Evolutionary conservation across 1,140 invertebrate genomes (phyloP).

Genomic region (Lamellibrachia luymesi): DNA sequence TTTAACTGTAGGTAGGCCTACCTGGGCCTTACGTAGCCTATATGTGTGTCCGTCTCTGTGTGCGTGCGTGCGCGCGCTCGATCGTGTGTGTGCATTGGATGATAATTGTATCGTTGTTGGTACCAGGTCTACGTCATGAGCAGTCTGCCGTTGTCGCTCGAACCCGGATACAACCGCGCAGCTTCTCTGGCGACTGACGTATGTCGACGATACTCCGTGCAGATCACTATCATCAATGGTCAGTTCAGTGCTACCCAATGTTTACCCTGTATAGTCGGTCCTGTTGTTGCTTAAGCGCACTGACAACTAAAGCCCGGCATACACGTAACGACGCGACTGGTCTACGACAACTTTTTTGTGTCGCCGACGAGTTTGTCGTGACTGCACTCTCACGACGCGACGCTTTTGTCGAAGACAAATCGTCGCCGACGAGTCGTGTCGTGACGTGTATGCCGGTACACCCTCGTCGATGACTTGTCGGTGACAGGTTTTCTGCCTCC

Average conservation of each 20-base stretch:
- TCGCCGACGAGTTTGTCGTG: too few species aligned
- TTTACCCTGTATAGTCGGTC: not conserved
- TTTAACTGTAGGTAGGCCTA: not conserved
- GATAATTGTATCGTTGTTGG: not conserved
- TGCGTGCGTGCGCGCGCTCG: not conserved
- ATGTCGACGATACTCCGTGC: not conserved
- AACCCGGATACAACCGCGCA: not conserved
- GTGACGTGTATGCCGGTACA: too few species aligned
- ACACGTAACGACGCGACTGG: too few species aligned
- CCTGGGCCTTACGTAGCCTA: too few species aligned
- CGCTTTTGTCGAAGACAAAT: too few species aligned
- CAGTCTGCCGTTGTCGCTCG: not conserved
- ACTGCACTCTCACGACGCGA: too few species aligned
- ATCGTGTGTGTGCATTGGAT: not conserved
- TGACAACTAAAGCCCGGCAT: too few species aligned
- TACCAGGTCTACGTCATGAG: not conserved
- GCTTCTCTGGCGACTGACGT: not conserved
- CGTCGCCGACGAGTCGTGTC: too few species aligned
- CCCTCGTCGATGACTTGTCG: too few species aligned
- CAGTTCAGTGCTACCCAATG: not conserved
- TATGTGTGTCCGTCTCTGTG: not conserved
- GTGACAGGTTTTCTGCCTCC: too few species aligned
- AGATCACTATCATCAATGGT: conserved; percentile 15
- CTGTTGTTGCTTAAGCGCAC: too few species aligned
- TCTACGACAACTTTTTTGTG: too few species aligned